phyloP scores from a whole-genome alignment of 2,888 invertebrate genomes.

The Alsophila aescularia region DNA sequence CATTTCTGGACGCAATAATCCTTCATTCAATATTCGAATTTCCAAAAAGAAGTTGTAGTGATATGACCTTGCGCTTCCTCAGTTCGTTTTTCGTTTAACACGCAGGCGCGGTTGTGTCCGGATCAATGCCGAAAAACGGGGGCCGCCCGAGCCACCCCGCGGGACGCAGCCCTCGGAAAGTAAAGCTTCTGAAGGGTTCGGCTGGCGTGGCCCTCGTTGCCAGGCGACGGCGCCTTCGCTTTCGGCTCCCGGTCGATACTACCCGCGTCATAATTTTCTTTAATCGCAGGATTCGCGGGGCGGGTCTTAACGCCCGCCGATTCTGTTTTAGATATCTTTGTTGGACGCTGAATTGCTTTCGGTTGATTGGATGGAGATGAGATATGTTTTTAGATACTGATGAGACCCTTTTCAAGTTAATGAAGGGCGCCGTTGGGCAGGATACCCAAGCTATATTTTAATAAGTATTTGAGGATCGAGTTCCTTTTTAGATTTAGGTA shows the following conservation, averaged over 20 bases:
- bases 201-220: conserved; percentile 68
- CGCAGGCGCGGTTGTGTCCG: conserved; percentile 77
- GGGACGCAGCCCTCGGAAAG: conserved; percentile 63
- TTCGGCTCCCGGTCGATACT: conserved; percentile 67
- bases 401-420: conserved; percentile 9
- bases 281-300: conserved; percentile 60
- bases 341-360: conserved; percentile 37
- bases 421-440: background rate
- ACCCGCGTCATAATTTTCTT: conserved; percentile 76
- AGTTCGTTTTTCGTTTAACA: conserved; percentile 79
- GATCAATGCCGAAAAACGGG: conserved; percentile 84
- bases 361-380: conserved; percentile 32
- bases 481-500: too few species aligned
- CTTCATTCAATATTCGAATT: conserved; percentile 81
- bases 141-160: conserved; percentile 46
- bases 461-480: too few species aligned
- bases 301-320: conserved; percentile 40
- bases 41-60: conserved; percentile 80
- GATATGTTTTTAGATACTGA: conserved; percentile 12
- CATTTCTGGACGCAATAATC: conserved; percentile 70
- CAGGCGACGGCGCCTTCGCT: conserved; percentile 72
- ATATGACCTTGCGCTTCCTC: conserved; percentile 80
- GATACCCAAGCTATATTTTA: too few species aligned
- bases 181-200: conserved; percentile 80
- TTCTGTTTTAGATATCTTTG: conserved; percentile 51